A percentile compares a stretch with the other conserved stretches of the same genome.
phyloP scores from a whole-genome alignment of 2,113 vertebrate genomes.

The Genyomyrus donnyi region DNA sequence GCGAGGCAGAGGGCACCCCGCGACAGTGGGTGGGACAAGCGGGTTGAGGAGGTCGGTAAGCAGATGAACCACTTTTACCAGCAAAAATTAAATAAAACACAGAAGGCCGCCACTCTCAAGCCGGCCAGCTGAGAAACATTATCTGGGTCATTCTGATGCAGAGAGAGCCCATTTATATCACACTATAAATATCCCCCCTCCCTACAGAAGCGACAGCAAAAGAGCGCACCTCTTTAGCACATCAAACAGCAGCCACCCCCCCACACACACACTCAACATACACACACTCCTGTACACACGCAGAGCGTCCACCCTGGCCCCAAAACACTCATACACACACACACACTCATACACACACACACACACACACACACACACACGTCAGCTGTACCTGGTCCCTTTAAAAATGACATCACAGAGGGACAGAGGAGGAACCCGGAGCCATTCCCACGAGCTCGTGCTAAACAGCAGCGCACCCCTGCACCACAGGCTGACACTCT shows the following conservation, averaged over 20 bases:
- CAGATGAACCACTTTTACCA: constrained; percentile 4
- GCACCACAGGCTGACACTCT: neutral
- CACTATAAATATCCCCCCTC: constrained; percentile 20
- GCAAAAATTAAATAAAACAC: constrained; percentile 16
- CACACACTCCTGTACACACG: neutral
- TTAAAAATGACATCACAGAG: neutral
- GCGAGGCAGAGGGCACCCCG: too few species aligned
- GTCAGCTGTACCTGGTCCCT: neutral
- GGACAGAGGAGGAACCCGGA: neutral
- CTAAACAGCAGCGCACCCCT: neutral
- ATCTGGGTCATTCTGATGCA: constrained; percentile 27
- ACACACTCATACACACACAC: too few species aligned
- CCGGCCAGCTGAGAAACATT: constrained; percentile 2
- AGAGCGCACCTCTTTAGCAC: constrained; percentile 2
- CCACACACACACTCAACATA: neutral
- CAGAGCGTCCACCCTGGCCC: neutral
- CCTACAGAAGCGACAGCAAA: neutral
- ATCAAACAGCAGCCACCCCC: constrained; percentile 2
- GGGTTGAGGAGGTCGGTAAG: neutral
- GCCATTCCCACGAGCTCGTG: neutral
- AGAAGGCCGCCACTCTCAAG: constrained; percentile 9
- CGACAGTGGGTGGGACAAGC: too few species aligned
- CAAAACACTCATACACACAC: neutral
- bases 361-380: neutral
- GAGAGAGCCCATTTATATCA: constrained; percentile 16